Conservation (phyloP, 2,888 invertebrate species). For the Agrilus biguttatus region DNA sequence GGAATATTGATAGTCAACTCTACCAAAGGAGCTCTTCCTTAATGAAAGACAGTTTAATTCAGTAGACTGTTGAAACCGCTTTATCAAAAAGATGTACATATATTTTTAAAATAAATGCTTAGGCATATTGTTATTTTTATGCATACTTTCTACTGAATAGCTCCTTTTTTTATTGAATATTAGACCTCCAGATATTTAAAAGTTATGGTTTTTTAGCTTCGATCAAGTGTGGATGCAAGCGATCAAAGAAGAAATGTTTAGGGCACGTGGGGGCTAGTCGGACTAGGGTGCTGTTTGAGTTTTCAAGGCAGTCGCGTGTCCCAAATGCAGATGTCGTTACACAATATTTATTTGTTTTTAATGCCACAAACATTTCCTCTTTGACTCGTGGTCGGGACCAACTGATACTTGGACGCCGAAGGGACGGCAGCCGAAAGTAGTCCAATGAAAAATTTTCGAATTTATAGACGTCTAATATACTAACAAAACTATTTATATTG, state of each 20-base stretch:
- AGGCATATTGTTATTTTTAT: no score
- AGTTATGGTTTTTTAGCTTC: constrained; percentile 10
- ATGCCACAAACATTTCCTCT: constrained; percentile 32
- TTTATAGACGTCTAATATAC: no score
- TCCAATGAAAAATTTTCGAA: no score
- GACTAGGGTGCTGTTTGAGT: constrained; percentile 17
- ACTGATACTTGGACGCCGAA: constrained; percentile 28
- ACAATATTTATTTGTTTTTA: constrained; percentile 5
- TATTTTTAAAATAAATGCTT: no score
- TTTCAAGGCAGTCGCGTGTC: constrained; percentile 11
- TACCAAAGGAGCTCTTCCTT: no score
- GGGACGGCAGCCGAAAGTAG: constrained; percentile 13
- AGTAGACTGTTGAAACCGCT: no score
- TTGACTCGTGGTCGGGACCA: constrained; percentile 29
- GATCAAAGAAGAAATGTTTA: constrained; percentile 34
- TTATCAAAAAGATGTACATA: no score
- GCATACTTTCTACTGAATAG: no score
- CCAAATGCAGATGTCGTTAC: constrained; percentile 2
- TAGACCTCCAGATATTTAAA: not conserved
- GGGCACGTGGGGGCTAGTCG: constrained; percentile 19
- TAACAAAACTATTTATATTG: no score
- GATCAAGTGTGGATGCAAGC: constrained; percentile 10
- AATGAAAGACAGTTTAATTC: no score
- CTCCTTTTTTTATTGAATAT: constrained; percentile 5
- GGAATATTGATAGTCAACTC: no score